Conservation (phyloP, 2,888 invertebrate species). For the Watsonalla binaria region DNA sequence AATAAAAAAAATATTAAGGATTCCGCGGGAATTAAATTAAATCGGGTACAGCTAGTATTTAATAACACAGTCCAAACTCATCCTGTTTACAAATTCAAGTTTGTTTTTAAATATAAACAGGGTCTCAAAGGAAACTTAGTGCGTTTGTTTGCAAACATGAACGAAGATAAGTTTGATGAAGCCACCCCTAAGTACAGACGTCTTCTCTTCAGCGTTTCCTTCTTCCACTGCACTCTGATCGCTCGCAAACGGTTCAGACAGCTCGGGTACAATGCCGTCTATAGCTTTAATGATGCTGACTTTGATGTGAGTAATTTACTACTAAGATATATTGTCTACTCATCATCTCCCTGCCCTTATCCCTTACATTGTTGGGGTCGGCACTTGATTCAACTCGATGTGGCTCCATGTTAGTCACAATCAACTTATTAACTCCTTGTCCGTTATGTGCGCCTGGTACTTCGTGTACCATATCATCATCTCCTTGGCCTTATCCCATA, state of each 20-base stretch:
- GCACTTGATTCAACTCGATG: too few species aligned
- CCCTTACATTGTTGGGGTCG: too few species aligned
- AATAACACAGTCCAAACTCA: neutral
- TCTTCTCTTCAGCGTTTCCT: slow-evolving; percentile 88
- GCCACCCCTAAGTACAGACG: slow-evolving; percentile 88
- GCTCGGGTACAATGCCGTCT: slow-evolving; percentile 93
- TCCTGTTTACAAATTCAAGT: neutral
- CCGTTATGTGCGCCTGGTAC: too few species aligned
- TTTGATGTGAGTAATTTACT: slow-evolving; percentile 89
- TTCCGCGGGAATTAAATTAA: too few species aligned
- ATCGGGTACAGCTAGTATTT: too few species aligned
- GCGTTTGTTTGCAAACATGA: slow-evolving; percentile 87
- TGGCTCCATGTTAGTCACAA: too few species aligned
- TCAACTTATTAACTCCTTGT: too few species aligned
- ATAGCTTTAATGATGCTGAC: slow-evolving; percentile 94
- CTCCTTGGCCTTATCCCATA: too few species aligned
- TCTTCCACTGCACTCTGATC: slow-evolving; percentile 90
- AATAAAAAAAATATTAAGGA: too few species aligned
- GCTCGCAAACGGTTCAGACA: slow-evolving; percentile 92
- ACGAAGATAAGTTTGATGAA: slow-evolving; percentile 85
- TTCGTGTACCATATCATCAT: too few species aligned
- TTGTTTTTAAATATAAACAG: slow-evolving; percentile 40
- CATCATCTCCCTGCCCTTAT: too few species aligned
- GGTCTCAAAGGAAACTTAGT: slow-evolving; percentile 93
- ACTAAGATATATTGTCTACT: too few species aligned